Evolutionary conservation across 2,797 vertebrate genomes (phyloP).

Genomic region (Sebastolobus altivelis): DNA sequence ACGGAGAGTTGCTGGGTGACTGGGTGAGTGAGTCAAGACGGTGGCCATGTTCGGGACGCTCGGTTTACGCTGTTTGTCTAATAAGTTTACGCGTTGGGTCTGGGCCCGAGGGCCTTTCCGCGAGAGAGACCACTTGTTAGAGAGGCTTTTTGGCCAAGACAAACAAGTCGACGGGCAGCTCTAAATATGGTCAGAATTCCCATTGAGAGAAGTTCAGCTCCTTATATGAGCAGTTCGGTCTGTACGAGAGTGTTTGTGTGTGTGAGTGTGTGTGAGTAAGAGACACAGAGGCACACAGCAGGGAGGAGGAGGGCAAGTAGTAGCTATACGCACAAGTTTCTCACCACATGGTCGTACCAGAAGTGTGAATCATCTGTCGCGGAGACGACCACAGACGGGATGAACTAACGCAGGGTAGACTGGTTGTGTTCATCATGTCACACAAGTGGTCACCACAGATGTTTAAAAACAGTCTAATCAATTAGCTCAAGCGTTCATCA

Average conservation of each 20-base stretch:
- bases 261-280: constrained; percentile 28
- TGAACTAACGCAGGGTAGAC: constrained; percentile 5
- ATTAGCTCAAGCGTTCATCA: background rate
- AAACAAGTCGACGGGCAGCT: constrained; percentile 78
- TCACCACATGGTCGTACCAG: constrained; percentile 70
- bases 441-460: constrained; percentile 2
- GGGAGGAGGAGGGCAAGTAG: constrained; percentile 48
- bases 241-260: constrained; percentile 58
- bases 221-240: constrained; percentile 86
- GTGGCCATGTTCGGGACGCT: constrained; percentile 65
- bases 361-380: constrained; percentile 74
- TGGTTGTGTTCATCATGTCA: constrained; percentile 4
- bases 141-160: constrained; percentile 69
- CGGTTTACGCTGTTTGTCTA: constrained; percentile 58
- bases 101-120: constrained; percentile 42
- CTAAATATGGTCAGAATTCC: constrained; percentile 90
- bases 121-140: constrained; percentile 70
- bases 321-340: constrained; percentile 48
- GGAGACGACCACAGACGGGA: constrained; percentile 27
- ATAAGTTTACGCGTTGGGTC: constrained; percentile 59
- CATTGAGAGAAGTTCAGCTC: constrained; percentile 83
- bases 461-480: background rate
- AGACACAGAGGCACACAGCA: constrained; percentile 30
- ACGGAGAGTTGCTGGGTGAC: constrained; percentile 48
- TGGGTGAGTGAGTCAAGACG: constrained; percentile 47